Evolutionary conservation across 2,888 invertebrate genomes (phyloP).

Genomic region (Rutpela maculata): DNA sequence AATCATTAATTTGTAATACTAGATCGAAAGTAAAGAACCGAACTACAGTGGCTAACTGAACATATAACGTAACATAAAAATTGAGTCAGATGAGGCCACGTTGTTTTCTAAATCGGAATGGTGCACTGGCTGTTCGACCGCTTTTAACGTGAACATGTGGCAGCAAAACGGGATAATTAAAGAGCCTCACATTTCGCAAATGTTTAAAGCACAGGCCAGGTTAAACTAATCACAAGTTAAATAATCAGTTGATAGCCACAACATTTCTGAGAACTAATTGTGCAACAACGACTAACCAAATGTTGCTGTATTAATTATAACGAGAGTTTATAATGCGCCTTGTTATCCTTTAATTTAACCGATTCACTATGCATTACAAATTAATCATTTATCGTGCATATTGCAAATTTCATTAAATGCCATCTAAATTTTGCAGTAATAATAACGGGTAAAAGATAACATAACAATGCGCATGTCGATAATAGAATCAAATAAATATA

Average conservation of each 20-base stretch:
- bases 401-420: too few relatives aligned
- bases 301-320: conserved; percentile 38
- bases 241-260: conserved; percentile 41
- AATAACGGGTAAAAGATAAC: too few relatives aligned
- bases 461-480: too few relatives aligned
- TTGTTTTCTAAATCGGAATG: conserved; percentile 2
- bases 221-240: conserved; percentile 53
- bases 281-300: not conserved
- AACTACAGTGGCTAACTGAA: not conserved
- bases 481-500: too few relatives aligned
- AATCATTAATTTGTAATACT: not conserved
- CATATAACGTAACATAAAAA: not conserved
- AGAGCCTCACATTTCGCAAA: conserved; percentile 55
- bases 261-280: conserved; percentile 34
- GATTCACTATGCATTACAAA: not conserved
- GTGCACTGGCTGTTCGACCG: not conserved
- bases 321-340: conserved; percentile 29
- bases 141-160: conserved; percentile 50
- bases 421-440: too few relatives aligned
- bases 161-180: conserved; percentile 53
- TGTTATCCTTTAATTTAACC: conserved; percentile 28
- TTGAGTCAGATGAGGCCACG: not conserved
- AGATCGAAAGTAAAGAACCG: not conserved
- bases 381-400: not conserved
- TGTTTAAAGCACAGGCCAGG: conserved; percentile 47